Evolutionary conservation across 2,797 vertebrate species (phyloP).

Genomic region (Heliangelus exortis): DNA sequence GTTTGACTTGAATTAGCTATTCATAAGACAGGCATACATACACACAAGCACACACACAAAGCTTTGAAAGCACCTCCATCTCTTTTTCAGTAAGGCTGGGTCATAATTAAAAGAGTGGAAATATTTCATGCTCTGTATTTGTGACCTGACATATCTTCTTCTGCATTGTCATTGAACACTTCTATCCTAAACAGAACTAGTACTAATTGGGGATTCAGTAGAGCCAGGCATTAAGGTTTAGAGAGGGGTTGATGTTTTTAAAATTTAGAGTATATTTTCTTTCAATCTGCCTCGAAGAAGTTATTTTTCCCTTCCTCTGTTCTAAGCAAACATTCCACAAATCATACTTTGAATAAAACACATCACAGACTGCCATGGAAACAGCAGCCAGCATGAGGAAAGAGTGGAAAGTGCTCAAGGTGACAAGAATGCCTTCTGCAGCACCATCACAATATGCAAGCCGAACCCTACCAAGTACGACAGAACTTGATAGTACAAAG

Average conservation of each 20-base stretch:
- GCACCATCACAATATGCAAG: not conserved
- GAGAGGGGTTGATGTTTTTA: not conserved
- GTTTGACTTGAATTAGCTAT: slow-evolving; percentile 73
- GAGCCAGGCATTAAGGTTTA: not conserved
- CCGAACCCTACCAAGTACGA: slow-evolving; percentile 8
- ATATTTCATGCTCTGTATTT: slow-evolving; percentile 69
- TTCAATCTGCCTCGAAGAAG: not conserved
- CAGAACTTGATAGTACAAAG: not conserved
- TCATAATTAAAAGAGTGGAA: slow-evolving; percentile 74
- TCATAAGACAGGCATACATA: slow-evolving; percentile 54
- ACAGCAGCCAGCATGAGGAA: slow-evolving; percentile 15
- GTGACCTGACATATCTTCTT: slow-evolving; percentile 65
- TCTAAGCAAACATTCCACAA: slow-evolving; percentile 52
- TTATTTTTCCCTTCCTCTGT: slow-evolving; percentile 39
- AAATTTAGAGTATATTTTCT: slow-evolving; percentile 8
- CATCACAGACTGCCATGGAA: slow-evolving; percentile 61
- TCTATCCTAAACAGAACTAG: not conserved
- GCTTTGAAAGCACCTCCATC: slow-evolving; percentile 71
- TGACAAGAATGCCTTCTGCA: slow-evolving; percentile 6
- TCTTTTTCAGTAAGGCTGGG: slow-evolving; percentile 71
- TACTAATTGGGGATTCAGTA: slow-evolving; percentile 24
- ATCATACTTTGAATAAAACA: slow-evolving; percentile 39
- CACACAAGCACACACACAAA: slow-evolving; percentile 7
- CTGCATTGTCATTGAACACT: slow-evolving; percentile 36
- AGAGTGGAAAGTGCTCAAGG: slow-evolving; percentile 38